phyloP scores from a whole-genome alignment of 1,140 invertebrate genomes.

The Calephelis nemesis region DNA sequence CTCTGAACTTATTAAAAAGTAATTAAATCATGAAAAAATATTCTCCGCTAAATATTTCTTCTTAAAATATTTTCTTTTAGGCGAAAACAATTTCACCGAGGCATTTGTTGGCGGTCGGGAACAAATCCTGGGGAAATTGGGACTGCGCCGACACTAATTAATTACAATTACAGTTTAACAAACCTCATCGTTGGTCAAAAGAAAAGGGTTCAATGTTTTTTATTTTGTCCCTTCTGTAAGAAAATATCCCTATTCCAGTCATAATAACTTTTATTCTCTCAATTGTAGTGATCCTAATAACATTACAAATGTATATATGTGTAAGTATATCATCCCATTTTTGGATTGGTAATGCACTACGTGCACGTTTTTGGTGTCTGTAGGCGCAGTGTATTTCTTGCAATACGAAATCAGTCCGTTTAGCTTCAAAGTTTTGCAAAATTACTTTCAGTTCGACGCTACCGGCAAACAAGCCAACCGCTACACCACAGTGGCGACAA shows the following conservation, averaged over 20 bases:
- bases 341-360: no score
- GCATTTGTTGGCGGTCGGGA: conserved; percentile 26
- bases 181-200: conserved; percentile 37
- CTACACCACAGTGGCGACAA: no score
- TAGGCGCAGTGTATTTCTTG: no score
- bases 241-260: background rate
- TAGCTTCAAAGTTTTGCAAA: no score
- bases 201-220: conserved; percentile 33
- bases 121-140: conserved; percentile 31
- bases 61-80: background rate
- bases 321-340: no score
- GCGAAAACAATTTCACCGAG: conserved; percentile 1
- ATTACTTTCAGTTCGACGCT: no score
- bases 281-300: no score
- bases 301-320: no score
- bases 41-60: background rate
- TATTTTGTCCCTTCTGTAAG: background rate
- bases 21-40: conserved; percentile 12
- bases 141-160: conserved; percentile 40
- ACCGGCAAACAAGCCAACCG: no score
- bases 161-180: conserved; percentile 50
- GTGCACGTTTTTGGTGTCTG: no score
- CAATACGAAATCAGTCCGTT: no score
- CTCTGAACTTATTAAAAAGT: conserved; percentile 8
- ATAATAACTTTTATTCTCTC: no score